phyloP scores from a whole-genome alignment of 1,140 invertebrate genomes.

The Elymnias hypermnestra region DNA sequence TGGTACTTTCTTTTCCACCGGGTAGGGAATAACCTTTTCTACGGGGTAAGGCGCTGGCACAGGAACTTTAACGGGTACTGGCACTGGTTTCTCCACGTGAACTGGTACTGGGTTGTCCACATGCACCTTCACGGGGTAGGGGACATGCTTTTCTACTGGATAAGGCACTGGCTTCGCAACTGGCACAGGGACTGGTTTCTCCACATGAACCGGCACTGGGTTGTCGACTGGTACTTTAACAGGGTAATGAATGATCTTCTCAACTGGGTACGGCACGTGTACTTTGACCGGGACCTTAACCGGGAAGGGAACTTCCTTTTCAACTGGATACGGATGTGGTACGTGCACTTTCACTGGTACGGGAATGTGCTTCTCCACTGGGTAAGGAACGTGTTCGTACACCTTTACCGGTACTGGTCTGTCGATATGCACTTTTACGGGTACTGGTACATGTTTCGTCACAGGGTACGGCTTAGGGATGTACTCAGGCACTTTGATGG shows the following conservation, averaged over 20 bases:
- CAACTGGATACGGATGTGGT: constrained; percentile 83
- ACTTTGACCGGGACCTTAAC: constrained; percentile 83
- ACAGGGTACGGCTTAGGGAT: constrained; percentile 80
- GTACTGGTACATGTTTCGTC: constrained; percentile 80
- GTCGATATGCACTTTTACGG: constrained; percentile 80
- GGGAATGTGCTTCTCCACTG: constrained; percentile 81
- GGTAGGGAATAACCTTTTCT: constrained; percentile 77
- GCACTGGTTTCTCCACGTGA: constrained; percentile 77
- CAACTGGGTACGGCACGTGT: constrained; percentile 82
- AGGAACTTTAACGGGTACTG: constrained; percentile 77
- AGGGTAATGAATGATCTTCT: constrained; percentile 83
- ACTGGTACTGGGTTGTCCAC: constrained; percentile 79
- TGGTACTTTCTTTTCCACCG: constrained; percentile 78
- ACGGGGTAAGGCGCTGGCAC: constrained; percentile 77
- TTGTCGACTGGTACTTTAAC: constrained; percentile 83
- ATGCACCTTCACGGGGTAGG: constrained; percentile 78
- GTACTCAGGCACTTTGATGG: constrained; percentile 79
- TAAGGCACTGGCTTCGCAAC: constrained; percentile 80
- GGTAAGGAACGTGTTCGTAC: constrained; percentile 78
- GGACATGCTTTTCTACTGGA: constrained; percentile 79
- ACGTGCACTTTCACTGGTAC: constrained; percentile 83
- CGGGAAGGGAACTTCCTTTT: constrained; percentile 81
- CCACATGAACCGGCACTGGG: constrained; percentile 79
- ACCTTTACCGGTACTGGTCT: constrained; percentile 81
- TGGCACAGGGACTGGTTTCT: constrained; percentile 76